These are phyloP conservation scores for Caranx melampygus DNA, from an alignment of 2,113 vertebrate genomes.

Conservation along the genomic window DNA sequence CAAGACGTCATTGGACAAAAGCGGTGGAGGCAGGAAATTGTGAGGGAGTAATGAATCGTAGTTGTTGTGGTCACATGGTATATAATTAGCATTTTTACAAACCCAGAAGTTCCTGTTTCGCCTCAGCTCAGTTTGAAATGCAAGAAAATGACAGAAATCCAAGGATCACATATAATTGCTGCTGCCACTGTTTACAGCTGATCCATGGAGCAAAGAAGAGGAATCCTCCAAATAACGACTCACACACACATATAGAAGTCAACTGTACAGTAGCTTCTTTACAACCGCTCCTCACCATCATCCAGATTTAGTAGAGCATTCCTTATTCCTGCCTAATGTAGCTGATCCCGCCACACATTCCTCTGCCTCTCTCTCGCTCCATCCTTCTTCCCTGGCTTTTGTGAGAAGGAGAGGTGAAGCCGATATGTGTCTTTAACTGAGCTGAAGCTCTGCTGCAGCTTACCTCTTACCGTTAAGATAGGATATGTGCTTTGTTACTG, in stretches of 20 bases:
- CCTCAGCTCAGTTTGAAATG: not conserved
- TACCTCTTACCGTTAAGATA: constrained; percentile 73
- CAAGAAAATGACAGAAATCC: no score
- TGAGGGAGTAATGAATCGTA: no score
- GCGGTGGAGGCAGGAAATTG: no score
- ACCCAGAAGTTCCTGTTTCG: not conserved
- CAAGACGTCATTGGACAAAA: no score
- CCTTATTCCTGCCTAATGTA: constrained; percentile 70
- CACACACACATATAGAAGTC: not conserved
- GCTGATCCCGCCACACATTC: constrained; percentile 60
- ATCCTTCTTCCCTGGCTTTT: constrained; percentile 52
- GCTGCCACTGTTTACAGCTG: no score
- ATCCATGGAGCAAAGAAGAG: no score
- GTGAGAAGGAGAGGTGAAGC: constrained; percentile 61
- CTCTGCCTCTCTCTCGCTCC: constrained; percentile 26
- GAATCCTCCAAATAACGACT: not conserved
- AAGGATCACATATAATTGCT: no score
- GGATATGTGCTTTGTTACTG: constrained; percentile 78
- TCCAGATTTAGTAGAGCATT: constrained; percentile 70
- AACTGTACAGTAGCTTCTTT: constrained; percentile 29
- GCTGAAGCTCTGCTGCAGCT: constrained; percentile 71
- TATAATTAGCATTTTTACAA: no score
- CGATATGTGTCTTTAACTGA: constrained; percentile 74
- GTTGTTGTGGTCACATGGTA: no score
- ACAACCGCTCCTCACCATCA: constrained; percentile 48